Percentiles rank a stretch among this genome's conserved stretches.
phyloP scores from a whole-genome alignment of 2,797 vertebrate species.

The Xyrichtys novacula region DNA sequence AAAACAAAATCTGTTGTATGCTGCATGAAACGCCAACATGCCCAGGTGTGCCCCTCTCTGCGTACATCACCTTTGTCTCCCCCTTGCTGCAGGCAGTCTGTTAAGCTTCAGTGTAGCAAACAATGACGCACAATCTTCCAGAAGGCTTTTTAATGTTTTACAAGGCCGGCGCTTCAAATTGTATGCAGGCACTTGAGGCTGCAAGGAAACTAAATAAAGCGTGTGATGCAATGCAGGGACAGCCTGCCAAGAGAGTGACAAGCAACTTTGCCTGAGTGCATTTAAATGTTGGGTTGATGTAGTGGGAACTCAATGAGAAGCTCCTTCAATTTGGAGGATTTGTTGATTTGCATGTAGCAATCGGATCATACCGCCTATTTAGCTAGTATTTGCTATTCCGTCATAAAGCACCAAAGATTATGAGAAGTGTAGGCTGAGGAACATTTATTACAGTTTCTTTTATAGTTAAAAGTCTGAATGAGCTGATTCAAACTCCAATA shows the following conservation, averaged over 20 bases:
- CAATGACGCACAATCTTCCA: conserved; percentile 71
- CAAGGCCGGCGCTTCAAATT: conserved; percentile 76
- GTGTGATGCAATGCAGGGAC: conserved; percentile 69
- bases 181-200: conserved; percentile 72
- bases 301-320: conserved; percentile 41
- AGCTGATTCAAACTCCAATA: no score
- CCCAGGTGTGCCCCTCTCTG: conserved; percentile 2
- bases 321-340: conserved; percentile 41
- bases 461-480: no score
- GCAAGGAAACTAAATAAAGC: conserved; percentile 77
- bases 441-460: no score
- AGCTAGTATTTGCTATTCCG: conserved; percentile 12
- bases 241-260: conserved; percentile 57
- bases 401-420: conserved; percentile 3
- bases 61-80: conserved; percentile 13
- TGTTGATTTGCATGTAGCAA: conserved; percentile 33
- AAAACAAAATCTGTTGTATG: background rate
- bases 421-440: no score
- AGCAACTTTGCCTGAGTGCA: conserved; percentile 56
- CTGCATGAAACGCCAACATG: background rate
- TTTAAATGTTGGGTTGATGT: conserved; percentile 47
- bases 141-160: conserved; percentile 82
- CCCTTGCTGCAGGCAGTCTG: conserved; percentile 32
- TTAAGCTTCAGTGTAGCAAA: conserved; percentile 58
- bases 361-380: conserved; percentile 34